phyloP scores from a whole-genome alignment of 2,113 vertebrate species.

The Casuarius casuarius region DNA sequence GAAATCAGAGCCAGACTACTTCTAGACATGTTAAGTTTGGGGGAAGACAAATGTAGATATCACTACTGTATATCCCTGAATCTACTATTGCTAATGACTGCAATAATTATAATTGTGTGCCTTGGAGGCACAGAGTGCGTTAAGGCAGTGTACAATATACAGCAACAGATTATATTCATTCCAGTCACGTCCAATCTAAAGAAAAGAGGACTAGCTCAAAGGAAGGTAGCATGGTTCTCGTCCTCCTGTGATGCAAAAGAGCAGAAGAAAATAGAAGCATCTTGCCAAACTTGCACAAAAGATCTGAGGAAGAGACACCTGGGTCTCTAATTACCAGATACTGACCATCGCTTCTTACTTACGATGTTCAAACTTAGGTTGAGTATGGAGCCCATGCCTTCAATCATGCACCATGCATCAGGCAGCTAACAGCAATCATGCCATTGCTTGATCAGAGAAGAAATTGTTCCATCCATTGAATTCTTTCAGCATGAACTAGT shows the following conservation, averaged over 20 bases:
- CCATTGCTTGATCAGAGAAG: background rate
- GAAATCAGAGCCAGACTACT: background rate
- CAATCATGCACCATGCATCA: rapidly evolving
- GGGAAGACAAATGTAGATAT: background rate
- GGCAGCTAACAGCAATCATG: background rate
- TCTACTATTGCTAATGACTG: background rate
- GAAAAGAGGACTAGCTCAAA: background rate
- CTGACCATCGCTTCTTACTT: rapidly evolving
- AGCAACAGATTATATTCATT: background rate
- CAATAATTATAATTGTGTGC: background rate
- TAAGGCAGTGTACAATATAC: background rate
- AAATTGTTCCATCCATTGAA: background rate
- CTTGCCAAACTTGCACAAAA: background rate
- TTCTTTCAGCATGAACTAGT: background rate
- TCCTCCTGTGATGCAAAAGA: background rate
- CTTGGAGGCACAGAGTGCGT: background rate
- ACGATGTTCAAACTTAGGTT: rapidly evolving
- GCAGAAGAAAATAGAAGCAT: background rate
- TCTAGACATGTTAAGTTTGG: background rate
- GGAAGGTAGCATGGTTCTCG: background rate
- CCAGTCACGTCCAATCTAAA: background rate
- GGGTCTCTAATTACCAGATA: background rate
- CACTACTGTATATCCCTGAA: background rate
- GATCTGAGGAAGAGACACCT: background rate
- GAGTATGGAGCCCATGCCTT: rapidly evolving